These are phyloP conservation scores for Eupithecia insigniata DNA, from an alignment of 2,888 invertebrate genomes.

Conservation along the genomic window DNA sequence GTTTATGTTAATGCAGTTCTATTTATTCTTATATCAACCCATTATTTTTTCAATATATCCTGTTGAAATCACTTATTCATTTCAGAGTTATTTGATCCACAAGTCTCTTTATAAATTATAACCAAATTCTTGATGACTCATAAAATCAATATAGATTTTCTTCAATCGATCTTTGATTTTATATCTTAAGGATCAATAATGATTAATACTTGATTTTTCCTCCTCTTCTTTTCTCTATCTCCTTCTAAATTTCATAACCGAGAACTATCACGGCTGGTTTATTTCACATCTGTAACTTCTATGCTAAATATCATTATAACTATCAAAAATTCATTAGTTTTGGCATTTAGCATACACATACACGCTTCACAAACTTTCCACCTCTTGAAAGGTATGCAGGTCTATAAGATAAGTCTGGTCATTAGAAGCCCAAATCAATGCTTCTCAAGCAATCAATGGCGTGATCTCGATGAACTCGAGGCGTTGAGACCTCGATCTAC, in stretches of 20 bases:
- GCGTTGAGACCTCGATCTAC: constrained; percentile 26
- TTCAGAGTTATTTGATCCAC: too few species aligned
- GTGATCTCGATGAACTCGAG: constrained; percentile 30
- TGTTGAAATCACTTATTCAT: background rate
- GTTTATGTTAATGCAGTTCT: background rate
- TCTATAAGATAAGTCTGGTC: background rate
- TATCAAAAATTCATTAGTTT: too few species aligned
- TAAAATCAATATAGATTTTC: background rate
- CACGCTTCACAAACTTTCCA: background rate
- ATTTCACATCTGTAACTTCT: too few species aligned
- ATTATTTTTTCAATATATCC: background rate
- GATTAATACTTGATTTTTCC: background rate
- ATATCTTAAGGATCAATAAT: background rate
- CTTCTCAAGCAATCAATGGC: constrained; percentile 15
- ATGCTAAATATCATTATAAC: too few species aligned
- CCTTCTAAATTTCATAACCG: background rate
- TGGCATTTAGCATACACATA: too few species aligned
- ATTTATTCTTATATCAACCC: background rate
- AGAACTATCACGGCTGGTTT: background rate
- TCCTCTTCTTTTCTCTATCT: background rate
- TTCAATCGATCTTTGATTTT: background rate
- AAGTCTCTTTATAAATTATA: background rate
- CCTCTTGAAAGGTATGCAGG: background rate
- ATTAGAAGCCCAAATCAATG: background rate
- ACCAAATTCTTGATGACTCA: background rate